A percentile compares a stretch with the other conserved stretches of the same genome.
phyloP scores from a whole-genome alignment of 2,113 vertebrate genomes.

The Corvus hawaiiensis region DNA sequence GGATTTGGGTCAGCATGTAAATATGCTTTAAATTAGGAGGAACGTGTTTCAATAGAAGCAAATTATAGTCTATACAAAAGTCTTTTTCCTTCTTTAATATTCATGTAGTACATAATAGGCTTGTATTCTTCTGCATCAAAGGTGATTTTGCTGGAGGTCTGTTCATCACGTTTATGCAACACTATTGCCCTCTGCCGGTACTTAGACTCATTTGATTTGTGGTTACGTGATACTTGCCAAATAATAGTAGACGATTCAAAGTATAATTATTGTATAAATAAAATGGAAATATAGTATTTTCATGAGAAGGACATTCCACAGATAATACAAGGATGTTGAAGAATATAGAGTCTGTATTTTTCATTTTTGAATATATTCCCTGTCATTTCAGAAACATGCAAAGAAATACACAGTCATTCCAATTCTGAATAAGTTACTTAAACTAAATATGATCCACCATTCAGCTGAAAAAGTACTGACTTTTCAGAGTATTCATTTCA shows the following conservation, averaged over 20 bases:
- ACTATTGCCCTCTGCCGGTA: constrained; percentile 67
- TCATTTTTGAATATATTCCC: not conserved
- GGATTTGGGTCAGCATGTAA: constrained; percentile 17
- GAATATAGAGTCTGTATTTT: not conserved
- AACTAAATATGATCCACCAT: not conserved
- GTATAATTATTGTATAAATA: not conserved
- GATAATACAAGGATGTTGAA: not conserved
- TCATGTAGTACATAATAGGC: not conserved
- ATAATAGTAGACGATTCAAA: not conserved
- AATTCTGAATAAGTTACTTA: not conserved
- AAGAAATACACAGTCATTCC: not conserved
- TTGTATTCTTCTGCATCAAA: not conserved
- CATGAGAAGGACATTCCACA: not conserved
- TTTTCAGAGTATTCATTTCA: not conserved
- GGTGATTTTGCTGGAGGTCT: not conserved
- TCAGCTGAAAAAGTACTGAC: not conserved
- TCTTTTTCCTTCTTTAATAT: constrained; percentile 13
- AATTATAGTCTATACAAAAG: not conserved
- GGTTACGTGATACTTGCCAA: not conserved
- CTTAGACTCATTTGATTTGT: not conserved
- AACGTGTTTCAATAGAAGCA: not conserved
- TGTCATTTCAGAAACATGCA: not conserved
- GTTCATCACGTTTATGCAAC: not conserved
- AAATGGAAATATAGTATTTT: not conserved
- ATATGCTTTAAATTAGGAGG: constrained; percentile 6